Conservation (phyloP, 2,113 vertebrate genomes). For the Gymnorhina tibicen region DNA sequence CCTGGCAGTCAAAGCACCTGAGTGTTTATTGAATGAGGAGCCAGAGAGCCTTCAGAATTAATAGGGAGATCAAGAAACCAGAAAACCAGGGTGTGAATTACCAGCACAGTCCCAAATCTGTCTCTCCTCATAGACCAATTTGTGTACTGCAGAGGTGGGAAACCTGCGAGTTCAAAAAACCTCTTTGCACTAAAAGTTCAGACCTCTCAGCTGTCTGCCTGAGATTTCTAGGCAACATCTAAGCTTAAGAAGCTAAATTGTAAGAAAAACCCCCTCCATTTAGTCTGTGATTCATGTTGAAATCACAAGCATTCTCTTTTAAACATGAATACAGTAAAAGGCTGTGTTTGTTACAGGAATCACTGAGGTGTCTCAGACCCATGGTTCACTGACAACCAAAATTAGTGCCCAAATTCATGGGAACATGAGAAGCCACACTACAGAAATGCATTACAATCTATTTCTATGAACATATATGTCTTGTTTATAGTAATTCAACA, state of each 20-base stretch:
- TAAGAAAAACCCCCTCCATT: accelerated
- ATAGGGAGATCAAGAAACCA: background rate
- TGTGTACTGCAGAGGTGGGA: background rate
- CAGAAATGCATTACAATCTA: background rate
- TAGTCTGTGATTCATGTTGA: background rate
- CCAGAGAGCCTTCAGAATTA: background rate
- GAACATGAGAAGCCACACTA: background rate
- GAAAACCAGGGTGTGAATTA: background rate
- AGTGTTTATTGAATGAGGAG: background rate
- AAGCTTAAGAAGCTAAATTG: background rate
- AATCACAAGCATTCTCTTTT: background rate
- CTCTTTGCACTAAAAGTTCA: background rate
- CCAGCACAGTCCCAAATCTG: background rate
- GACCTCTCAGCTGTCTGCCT: background rate
- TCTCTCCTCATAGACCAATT: background rate
- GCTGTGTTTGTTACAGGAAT: background rate
- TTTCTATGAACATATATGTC: background rate
- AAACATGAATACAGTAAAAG: background rate
- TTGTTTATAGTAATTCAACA: background rate
- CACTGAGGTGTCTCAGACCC: background rate
- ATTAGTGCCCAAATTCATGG: background rate
- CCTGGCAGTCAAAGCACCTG: background rate
- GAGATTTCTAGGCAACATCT: background rate
- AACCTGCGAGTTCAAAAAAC: background rate
- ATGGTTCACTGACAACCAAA: background rate